Base-by-base conservation (phyloP, 2,888 invertebrate genomes). In the Boloria selene region DNA sequence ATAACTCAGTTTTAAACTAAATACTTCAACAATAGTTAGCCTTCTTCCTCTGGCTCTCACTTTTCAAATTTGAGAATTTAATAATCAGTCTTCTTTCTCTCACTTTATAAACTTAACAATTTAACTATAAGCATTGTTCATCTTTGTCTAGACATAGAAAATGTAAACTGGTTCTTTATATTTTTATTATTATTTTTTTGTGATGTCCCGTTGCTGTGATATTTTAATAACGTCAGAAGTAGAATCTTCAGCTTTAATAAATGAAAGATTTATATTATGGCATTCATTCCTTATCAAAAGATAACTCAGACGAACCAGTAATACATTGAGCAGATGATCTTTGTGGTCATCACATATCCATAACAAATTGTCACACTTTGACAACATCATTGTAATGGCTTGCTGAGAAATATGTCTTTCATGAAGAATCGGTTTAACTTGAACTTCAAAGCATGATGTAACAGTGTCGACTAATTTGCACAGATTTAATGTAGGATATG, bases 311-410 rank as follows among this genome's bases (percentile, higher is more conserved):
- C 45, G 45, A 45, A 45, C 13, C 13, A 45, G 13, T 5, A 45
- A 45, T 14, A 5, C 2, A 14, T 45, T 3, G n/a, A 45, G 45
- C 45, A 45, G 45, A 45, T 4, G 7, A 45, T 45, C 13, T 13
- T 31, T 55, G 55, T 55, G 42, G 4, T 55, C 44, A 14, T 55
- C 6, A 4, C 42, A 55, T 13, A 42, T 55, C 44, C 55, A 42
- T 16, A 0, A 44, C 7, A 55, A 44, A 45, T 45, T 45, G 45
- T 55, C 38, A 16, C 17, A 31, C 13, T 44, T 38, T 16, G 16
- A 7, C 10, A 55, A 55, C 6, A 44, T 55, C 6, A 31, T 7
- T 14, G 55, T 55, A 14, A 38, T 5, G 4, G 26, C 26, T 26
- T 55, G 17, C 31, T 14, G n/a, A 42, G 38, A 55, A n/a, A 44